phyloP scores from a whole-genome alignment of 2,888 invertebrate genomes.

The Eristalis tenax region DNA sequence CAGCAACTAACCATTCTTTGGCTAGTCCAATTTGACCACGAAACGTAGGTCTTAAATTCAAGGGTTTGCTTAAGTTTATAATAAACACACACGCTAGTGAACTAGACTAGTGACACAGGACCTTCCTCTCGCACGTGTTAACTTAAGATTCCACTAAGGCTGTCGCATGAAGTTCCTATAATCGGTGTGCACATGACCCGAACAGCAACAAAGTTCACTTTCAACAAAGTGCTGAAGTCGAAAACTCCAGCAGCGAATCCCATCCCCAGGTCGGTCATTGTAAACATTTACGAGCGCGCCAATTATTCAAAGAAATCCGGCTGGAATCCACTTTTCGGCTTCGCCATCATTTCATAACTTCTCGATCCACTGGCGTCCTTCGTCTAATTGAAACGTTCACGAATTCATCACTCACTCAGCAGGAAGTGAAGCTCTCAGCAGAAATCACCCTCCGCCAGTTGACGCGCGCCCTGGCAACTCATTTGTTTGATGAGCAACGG shows the following conservation, averaged over 20 bases:
- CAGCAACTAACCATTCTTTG: no score
- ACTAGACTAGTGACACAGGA: no score
- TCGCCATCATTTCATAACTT: background rate
- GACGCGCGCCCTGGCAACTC: conserved; percentile 30
- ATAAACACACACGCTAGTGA: no score
- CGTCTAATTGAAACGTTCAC: conserved; percentile 35
- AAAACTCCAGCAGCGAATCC: background rate
- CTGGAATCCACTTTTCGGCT: background rate
- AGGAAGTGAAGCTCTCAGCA: conserved; percentile 42
- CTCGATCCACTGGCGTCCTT: conserved; percentile 4
- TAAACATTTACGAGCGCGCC: background rate
- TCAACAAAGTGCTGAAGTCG: background rate
- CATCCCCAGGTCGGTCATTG: background rate
- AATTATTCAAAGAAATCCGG: background rate
- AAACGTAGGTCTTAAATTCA: no score
- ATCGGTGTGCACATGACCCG: background rate
- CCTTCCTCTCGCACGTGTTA: no score
- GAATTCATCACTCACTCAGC: conserved; percentile 39
- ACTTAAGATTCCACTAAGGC: no score
- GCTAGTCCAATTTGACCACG: no score
- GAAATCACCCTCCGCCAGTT: conserved; percentile 25
- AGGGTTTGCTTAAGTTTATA: no score
- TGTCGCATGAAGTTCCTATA: background rate
- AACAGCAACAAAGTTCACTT: background rate
- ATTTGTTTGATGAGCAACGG: conserved; percentile 40